Conservation (phyloP, 1,140 invertebrate genomes). For the Bombus difficillimus region DNA sequence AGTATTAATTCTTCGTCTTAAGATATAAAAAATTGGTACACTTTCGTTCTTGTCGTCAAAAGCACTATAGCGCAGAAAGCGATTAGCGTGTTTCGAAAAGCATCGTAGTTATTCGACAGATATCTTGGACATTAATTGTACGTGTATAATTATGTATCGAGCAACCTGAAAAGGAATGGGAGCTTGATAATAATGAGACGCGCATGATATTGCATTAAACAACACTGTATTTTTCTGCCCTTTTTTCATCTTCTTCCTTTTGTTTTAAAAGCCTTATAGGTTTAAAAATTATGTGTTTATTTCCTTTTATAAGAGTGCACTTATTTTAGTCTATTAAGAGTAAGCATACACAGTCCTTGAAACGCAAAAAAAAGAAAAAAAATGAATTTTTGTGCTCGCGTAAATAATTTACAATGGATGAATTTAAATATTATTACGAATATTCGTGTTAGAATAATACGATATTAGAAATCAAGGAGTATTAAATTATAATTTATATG, state of each 20-base stretch:
- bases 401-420: constrained; percentile 5
- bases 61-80: constrained; percentile 4
- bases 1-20: neutral
- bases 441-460: neutral
- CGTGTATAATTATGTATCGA: neutral
- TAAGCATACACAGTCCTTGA: constrained; percentile 64
- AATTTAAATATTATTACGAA: constrained; percentile 15
- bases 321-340: constrained; percentile 61
- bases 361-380: constrained; percentile 27
- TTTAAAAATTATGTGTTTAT: constrained; percentile 63
- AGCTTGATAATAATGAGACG: constrained; percentile 63
- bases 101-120: neutral
- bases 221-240: constrained; percentile 64
- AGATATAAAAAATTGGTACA: constrained; percentile 7
- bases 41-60: neutral
- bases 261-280: constrained; percentile 48
- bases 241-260: constrained; percentile 13
- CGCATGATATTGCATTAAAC: constrained; percentile 59
- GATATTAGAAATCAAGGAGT: constrained; percentile 4
- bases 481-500: neutral
- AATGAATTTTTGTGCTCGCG: neutral
- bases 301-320: constrained; percentile 59
- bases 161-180: constrained; percentile 51
- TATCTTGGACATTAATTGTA: neutral
- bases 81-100: neutral